Percentiles rank a stretch among this genome's conserved stretches.
phyloP scores from a whole-genome alignment of 1,140 invertebrate genomes.

The Cyphomyrmex costatus region DNA sequence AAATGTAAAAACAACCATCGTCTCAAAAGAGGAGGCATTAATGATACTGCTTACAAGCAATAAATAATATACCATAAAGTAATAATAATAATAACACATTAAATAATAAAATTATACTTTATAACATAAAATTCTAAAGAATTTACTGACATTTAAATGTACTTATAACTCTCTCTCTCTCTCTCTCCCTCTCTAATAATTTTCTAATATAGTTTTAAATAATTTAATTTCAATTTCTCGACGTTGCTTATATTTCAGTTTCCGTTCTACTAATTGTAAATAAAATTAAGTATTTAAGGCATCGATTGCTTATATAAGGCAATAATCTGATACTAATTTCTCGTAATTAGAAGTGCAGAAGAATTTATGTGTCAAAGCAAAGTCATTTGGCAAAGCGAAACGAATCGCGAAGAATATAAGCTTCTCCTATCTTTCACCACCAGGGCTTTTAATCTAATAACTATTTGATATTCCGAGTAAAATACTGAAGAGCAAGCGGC shows the following conservation, averaged over 20 bases:
- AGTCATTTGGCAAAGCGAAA: too few species aligned
- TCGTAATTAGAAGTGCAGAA: not conserved
- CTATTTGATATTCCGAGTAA: slow-evolving; percentile 2
- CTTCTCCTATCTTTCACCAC: not conserved
- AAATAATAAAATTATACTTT: not conserved
- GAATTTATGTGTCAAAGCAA: not conserved
- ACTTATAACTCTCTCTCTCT: too few species aligned
- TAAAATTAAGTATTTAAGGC: slow-evolving; percentile 27
- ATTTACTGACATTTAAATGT: not conserved
- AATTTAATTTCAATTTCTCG: not conserved
- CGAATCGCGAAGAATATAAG: not conserved
- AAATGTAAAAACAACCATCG: not conserved
- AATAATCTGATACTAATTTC: too few species aligned
- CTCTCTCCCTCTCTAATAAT: too few species aligned
- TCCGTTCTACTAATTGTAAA: not conserved
- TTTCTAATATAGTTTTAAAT: too few species aligned
- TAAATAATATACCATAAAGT: not conserved
- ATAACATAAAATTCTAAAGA: not conserved
- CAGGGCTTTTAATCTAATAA: slow-evolving; percentile 34
- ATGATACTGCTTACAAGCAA: not conserved
- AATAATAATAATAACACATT: not conserved
- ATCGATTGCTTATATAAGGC: too few species aligned
- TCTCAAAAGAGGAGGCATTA: not conserved
- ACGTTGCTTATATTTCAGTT: not conserved
- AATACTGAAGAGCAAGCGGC: not conserved